Conservation (phyloP, 2,888 invertebrate genomes). For the Aplocera efformata region DNA sequence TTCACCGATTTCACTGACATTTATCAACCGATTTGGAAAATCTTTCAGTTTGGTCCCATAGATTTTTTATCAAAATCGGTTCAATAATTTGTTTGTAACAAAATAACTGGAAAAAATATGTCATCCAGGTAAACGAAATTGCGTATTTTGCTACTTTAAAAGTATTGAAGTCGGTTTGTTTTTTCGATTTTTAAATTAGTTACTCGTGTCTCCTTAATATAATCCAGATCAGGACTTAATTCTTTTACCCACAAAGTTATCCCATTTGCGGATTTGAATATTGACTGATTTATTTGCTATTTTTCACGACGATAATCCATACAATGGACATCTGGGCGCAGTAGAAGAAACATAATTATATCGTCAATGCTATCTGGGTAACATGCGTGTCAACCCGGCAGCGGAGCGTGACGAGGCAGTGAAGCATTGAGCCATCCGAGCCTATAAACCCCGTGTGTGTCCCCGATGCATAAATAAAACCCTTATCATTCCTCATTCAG, state of each 20-base stretch:
- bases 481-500: slow-evolving; percentile 46
- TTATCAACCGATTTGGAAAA: no score
- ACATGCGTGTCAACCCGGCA: slow-evolving; percentile 20
- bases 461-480: slow-evolving; percentile 55
- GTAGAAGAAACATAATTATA: slow-evolving; percentile 18
- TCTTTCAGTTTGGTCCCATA: no score
- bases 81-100: no score
- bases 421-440: slow-evolving; percentile 29
- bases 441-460: slow-evolving; percentile 23
- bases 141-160: no score
- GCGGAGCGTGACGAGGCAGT: slow-evolving; percentile 35
- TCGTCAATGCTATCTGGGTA: slow-evolving; percentile 13
- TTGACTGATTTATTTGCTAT: slow-evolving; percentile 12
- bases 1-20: no score
- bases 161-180: no score
- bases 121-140: no score
- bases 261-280: neutral
- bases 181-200: no score
- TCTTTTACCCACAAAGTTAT: neutral
- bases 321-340: slow-evolving; percentile 26
- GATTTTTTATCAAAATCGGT: no score
- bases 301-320: slow-evolving; percentile 21
- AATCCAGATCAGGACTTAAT: no score
- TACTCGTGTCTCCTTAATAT: no score
- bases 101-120: no score